Evolutionary conservation across 37 sponge, comb jelly and placozoan species (phyloP), one percentile per base, ranked within the genome.

Genomic region (Bolinopsis microptera): DNA sequence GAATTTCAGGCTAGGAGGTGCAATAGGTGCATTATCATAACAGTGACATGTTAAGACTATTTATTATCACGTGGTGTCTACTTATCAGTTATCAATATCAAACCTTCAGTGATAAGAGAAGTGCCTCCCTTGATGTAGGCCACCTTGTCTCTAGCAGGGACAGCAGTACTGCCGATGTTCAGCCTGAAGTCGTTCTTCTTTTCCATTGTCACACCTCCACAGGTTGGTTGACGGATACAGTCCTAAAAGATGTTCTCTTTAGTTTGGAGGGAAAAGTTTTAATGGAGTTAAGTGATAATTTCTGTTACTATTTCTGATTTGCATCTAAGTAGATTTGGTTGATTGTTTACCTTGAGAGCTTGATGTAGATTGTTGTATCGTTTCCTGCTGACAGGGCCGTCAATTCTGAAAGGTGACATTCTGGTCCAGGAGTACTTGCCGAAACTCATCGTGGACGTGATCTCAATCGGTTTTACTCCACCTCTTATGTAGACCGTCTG

Each of bases 91-190:
- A n/a, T n/a, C n/a, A n/a, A n/a, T n/a, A n/a, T n/a, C n/a, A 48
- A 18, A 48, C 61, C 61, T 48, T 72, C 26, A n/a, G 27, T 28
- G 26, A n/a, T 72, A n/a, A 72, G 13, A n/a, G 75, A 72, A 8
- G 13, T 21, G 3, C 75, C 75, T 72, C 75, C 75, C 75, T 72
- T 72, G 27, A 72, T 28, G 31, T 28, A 72, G 26, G 75, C 31
- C 2, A 28, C 31, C 75, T 72, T 72, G 75, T 28, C 75, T 28
- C 31, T 72, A 28, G 75, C 75, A 24, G 75, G 75, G 13, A 72
- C 31, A 72, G 75, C n/a, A n/a, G 75, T 72, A 28, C 75, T 72
- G 75, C 75, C 75, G 31, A n/a, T 72, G 75, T 72, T 72, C n/a
- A 72, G 75, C 5, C 31, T 30, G 75, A 72, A 72, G 75, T 30